phyloP scores from a whole-genome alignment of 2,113 vertebrate genomes.

The Malurus alboscapulatus region DNA sequence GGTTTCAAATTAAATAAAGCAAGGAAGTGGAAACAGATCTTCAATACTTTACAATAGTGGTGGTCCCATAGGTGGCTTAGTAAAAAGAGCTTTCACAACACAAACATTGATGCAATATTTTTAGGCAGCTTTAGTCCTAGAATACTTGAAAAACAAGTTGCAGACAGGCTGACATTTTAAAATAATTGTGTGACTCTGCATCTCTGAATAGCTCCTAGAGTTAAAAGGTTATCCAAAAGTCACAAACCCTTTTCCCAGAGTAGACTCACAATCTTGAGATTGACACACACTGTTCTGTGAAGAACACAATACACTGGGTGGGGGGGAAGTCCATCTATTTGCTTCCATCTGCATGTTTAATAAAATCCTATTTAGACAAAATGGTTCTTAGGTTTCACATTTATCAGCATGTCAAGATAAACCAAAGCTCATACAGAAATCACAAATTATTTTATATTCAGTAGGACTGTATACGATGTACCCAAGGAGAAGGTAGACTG shows the following conservation, averaged over 20 bases:
- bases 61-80: background rate
- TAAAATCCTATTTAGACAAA: background rate
- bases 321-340: background rate
- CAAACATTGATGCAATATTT: background rate
- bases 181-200: background rate
- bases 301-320: background rate
- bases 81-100: background rate
- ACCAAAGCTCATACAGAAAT: background rate
- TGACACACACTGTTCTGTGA: background rate
- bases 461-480: background rate
- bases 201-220: background rate
- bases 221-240: conserved; percentile 4
- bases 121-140: background rate
- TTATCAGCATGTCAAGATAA: background rate
- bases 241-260: background rate
- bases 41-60: background rate
- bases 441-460: background rate
- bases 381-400: background rate
- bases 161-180: background rate
- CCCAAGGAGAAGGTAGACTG: background rate
- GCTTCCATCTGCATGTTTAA: background rate
- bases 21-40: background rate
- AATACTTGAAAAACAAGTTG: background rate
- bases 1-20: background rate
- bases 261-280: background rate